Evolutionary conservation across 1,140 invertebrate species (phyloP).

Genomic region (Pantala flavescens): DNA sequence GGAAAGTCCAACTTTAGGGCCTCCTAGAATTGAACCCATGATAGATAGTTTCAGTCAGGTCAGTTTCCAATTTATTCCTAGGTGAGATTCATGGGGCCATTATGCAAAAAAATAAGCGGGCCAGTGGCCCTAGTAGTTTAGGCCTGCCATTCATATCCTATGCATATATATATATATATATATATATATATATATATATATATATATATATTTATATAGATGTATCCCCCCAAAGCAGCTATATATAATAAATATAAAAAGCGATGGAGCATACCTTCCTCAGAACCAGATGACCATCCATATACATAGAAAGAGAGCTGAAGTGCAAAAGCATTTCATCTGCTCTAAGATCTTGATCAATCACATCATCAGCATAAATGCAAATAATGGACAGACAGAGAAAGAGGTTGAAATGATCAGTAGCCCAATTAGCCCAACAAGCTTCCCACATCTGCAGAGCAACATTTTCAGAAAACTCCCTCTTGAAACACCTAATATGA

Average conservation of each 20-base stretch:
- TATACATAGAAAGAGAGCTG: conserved; percentile 89
- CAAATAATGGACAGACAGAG: conserved; percentile 81
- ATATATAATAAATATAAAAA: conserved; percentile 19
- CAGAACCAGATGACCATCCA: conserved; percentile 83
- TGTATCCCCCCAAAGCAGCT: too few relatives aligned
- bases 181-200: too few relatives aligned
- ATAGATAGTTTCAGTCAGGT: too few relatives aligned
- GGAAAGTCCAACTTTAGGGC: too few relatives aligned
- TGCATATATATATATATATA: too few relatives aligned
- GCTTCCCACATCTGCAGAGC: conserved; percentile 87
- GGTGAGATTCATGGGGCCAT: too few relatives aligned
- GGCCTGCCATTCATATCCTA: too few relatives aligned
- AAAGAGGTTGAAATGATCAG: conserved; percentile 87
- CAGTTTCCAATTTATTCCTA: too few relatives aligned
- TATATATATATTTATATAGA: too few relatives aligned
- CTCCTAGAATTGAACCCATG: too few relatives aligned
- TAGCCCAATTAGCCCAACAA: conserved; percentile 89
- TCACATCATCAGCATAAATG: conserved; percentile 85
- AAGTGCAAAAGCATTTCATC: conserved; percentile 93
- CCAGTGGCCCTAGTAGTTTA: too few relatives aligned
- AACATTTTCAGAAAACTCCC: conserved; percentile 78
- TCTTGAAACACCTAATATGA: conserved; percentile 60
- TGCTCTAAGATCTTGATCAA: conserved; percentile 75
- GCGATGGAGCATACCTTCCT: conserved; percentile 51
- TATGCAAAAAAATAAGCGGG: too few relatives aligned